A percentile compares a stretch with the other conserved stretches of the same genome.
Evolutionary conservation across 2,888 invertebrate genomes (phyloP).

Genomic region (Hololepta plana): DNA sequence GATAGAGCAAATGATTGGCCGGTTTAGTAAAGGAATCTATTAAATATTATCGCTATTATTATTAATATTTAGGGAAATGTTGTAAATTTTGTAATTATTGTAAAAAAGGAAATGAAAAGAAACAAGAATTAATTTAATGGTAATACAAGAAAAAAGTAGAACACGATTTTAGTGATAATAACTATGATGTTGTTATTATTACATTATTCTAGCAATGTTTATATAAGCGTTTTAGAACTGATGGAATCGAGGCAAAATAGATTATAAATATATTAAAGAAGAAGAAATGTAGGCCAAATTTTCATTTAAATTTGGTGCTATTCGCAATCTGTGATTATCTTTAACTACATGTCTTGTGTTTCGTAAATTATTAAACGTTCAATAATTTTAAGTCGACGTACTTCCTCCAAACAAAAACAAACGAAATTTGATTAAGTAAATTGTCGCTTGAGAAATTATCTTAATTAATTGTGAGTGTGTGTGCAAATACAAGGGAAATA

Average conservation of each 20-base stretch:
- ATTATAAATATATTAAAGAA: conserved; percentile 12
- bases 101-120: conserved; percentile 12
- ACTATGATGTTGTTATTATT: conserved; percentile 8
- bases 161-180: too few relatives aligned
- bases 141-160: too few relatives aligned
- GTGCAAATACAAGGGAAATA: too few relatives aligned
- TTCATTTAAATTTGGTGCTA: conserved; percentile 29
- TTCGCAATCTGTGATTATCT: conserved; percentile 27
- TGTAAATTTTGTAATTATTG: conserved; percentile 15
- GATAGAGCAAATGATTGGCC: too few relatives aligned
- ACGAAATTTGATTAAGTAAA: too few relatives aligned
- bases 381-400: conserved; percentile 13
- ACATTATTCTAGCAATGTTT: conserved; percentile 8
- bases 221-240: too few relatives aligned
- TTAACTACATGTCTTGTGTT: conserved; percentile 12
- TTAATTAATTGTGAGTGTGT: too few relatives aligned
- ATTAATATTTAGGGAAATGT: conserved; percentile 7
- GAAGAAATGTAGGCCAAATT: conserved; percentile 21
- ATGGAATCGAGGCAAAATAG: conserved; percentile 4
- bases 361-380: conserved; percentile 17
- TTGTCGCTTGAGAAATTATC: too few relatives aligned
- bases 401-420: too few relatives aligned
- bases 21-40: too few relatives aligned
- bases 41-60: too few relatives aligned
- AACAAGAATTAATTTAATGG: too few relatives aligned